Evolutionary conservation across 2,888 invertebrate genomes (phyloP), one percentile per base, ranked within the genome.

Genomic region (Troides aeacus): DNA sequence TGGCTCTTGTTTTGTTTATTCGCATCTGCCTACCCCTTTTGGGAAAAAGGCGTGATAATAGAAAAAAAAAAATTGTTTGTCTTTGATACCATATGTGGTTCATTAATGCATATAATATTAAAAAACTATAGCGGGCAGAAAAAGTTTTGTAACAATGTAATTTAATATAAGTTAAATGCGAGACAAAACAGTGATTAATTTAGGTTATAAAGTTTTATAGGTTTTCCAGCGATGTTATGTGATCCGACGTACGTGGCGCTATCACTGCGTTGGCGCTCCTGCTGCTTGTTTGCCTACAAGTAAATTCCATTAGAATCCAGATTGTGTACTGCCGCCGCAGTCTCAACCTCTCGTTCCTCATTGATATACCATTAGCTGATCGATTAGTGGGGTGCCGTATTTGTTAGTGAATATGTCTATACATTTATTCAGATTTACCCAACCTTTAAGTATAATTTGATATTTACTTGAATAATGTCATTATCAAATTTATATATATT

Each of bases 311-410:
- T 92, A 92, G 90, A 90, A 85, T 74, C 85, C 87, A 82, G 82
- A 85, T 84, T 85, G 85, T 88, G 86, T 86, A 85, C 84, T 80
- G 81, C 83, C 82, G 84, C 87, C 89, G 78, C 88, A 87, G 84
- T 84, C 85, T 83, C 85, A 77, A 82, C 78, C 78, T 79, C 82
- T 85, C 82, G 80, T 84, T 85, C 89, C 88, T 89, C 89, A 89
- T 90, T 90, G 90, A 88, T 90, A 91, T 90, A 87, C 90, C 90
- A 90, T 91, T 91, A 90, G 87, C 87, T 89, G 89, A 90, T 90
- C 90, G 88, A 88, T 90, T 86, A 85, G 86, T 87, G 85, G 30
- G 86, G 86, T 87, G 84, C 87, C 84, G 83, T 84, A 81, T 84
- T 85, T 84, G 83, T 86, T 84, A 81, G 80, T 81, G 78, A 81